Conservation (phyloP, 2,113 vertebrate genomes). For the Microtus montanus region DNA sequence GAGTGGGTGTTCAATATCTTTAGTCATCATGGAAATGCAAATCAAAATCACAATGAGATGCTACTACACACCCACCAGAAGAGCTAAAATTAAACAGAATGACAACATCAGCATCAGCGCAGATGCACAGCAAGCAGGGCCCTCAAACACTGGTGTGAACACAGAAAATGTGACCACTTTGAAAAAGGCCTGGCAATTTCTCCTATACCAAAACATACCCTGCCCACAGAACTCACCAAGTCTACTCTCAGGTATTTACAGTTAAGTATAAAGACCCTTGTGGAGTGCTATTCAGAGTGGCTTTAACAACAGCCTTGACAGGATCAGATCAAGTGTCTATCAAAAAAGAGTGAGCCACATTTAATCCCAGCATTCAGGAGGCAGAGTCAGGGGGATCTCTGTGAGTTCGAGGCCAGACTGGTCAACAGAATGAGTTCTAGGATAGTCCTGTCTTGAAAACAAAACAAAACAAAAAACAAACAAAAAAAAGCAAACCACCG, state of each 20-base stretch:
- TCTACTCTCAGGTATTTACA: neutral
- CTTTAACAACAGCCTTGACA: neutral
- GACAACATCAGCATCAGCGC: neutral
- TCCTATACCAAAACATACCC: neutral
- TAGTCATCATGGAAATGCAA: conserved; percentile 55
- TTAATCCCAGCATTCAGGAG: neutral
- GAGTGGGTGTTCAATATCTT: conserved; percentile 3
- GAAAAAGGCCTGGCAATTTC: neutral
- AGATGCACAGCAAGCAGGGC: neutral
- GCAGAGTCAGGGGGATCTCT: neutral
- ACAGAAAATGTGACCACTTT: neutral
- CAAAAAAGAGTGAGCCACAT: neutral
- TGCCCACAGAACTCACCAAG: neutral
- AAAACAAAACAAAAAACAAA: neutral
- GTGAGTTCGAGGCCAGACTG: neutral
- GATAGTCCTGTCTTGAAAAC: neutral
- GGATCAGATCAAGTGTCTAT: neutral
- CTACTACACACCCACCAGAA: conserved; percentile 28
- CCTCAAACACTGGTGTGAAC: neutral
- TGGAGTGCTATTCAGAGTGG: neutral
- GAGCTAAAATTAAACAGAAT: neutral
- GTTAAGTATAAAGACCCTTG: neutral
- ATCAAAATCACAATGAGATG: conserved; percentile 3
- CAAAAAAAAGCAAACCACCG: neutral
- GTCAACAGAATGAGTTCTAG: neutral